phyloP scores from a whole-genome alignment of 2,797 vertebrate species.

The Tamandua tetradactyla region DNA sequence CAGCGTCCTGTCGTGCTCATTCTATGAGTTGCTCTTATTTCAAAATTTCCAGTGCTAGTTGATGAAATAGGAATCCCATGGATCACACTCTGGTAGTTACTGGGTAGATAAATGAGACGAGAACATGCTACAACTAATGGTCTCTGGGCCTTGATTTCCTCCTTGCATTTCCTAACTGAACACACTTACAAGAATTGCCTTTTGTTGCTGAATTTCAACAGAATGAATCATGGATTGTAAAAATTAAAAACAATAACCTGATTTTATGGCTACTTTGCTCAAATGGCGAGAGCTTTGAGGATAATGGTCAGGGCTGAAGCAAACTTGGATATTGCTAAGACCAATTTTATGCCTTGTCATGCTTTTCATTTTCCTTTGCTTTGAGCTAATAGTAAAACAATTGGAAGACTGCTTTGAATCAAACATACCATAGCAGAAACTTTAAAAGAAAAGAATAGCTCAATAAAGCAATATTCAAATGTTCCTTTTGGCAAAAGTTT shows the following conservation, averaged over 20 bases:
- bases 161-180: conserved; percentile 74
- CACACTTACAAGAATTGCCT: conserved; percentile 63
- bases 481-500: conserved; percentile 86
- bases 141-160: conserved; percentile 70
- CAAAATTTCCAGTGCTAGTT: conserved; percentile 55
- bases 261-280: conserved; percentile 79
- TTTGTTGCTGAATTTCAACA: conserved; percentile 74
- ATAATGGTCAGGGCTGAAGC: conserved; percentile 72
- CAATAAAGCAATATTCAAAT: conserved; percentile 83
- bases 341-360: conserved; percentile 81
- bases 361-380: conserved; percentile 81
- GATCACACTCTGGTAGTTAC: conserved; percentile 52
- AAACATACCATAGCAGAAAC: conserved; percentile 63
- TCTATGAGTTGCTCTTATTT: conserved; percentile 47
- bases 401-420: conserved; percentile 81
- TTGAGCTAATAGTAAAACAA: conserved; percentile 85
- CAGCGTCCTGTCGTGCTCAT: background rate
- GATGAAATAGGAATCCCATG: conserved; percentile 53
- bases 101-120: conserved; percentile 74
- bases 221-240: conserved; percentile 79
- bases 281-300: conserved; percentile 66
- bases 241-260: conserved; percentile 80
- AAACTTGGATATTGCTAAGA: conserved; percentile 76
- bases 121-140: conserved; percentile 55
- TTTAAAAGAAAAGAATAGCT: conserved; percentile 82